These are phyloP conservation scores for Peromyscus eremicus DNA, from an alignment of 2,797 vertebrate genomes.

Conservation along the genomic window DNA sequence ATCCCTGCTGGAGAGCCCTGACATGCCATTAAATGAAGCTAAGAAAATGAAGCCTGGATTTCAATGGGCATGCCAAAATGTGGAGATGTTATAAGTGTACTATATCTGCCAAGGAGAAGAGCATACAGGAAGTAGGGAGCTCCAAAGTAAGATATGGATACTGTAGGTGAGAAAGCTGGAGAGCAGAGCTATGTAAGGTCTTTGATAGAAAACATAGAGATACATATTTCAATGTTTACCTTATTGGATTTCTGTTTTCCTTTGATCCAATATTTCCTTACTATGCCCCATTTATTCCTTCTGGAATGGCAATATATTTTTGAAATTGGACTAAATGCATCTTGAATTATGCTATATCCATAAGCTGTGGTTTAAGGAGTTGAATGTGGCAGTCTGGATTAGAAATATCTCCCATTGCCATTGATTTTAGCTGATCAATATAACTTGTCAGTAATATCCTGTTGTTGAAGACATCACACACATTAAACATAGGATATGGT, in stretches of 20 bases:
- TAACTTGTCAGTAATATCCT: neutral
- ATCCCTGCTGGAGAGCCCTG: neutral
- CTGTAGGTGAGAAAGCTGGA: neutral
- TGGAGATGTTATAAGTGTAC: neutral
- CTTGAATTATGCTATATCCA: neutral
- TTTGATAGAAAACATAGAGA: neutral
- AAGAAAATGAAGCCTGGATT: neutral
- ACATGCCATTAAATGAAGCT: neutral
- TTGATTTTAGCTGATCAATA: neutral
- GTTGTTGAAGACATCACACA: neutral
- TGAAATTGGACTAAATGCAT: neutral
- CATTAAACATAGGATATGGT: neutral
- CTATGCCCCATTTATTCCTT: neutral
- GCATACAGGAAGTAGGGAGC: neutral
- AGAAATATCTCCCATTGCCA: neutral
- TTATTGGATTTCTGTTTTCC: too few relatives aligned
- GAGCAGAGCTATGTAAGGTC: too few relatives aligned
- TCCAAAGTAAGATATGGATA: too few relatives aligned
- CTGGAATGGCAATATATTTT: neutral
- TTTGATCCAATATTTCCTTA: neutral
- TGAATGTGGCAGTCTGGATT: neutral
- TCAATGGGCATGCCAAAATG: neutral
- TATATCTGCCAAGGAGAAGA: neutral
- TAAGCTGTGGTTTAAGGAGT: neutral
- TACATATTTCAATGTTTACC: neutral